Base-by-base conservation (phyloP, 2,797 vertebrate species). In the Gambelia wislizenii region DNA sequence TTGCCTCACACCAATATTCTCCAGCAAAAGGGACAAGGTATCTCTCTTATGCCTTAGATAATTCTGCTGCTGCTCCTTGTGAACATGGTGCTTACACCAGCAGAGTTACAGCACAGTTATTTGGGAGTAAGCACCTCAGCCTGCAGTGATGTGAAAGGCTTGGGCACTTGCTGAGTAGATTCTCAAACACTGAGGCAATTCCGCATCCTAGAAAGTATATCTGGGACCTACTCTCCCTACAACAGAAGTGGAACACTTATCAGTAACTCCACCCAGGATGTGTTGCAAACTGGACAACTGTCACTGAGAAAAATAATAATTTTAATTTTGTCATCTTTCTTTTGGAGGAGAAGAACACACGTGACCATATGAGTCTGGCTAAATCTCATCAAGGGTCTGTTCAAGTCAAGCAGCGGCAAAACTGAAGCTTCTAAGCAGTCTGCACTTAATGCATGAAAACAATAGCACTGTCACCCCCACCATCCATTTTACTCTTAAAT, bases 251-350 rank as follows among this genome's bases (percentile, higher is more conserved):
- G 25, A 75, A 47, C 25, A 30, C 30, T 61, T 27, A 27, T 61
- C 79, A 88, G 33, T 75, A 83, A 47, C 49, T 81, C 54, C 87
- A 82, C 67, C 54, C 44, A 74, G 49, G 13, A 75, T 72, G 36
- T 56, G 12, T 70, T 70, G 42, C 16, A 36, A 36, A n/a, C 49
- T 81, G 49, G 39, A 6, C 77, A 81, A 33, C 20, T 14, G n/a
- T 80, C 42, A 5, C 52, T n/a, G n/a, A 67, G 72, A 54, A 83
- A 88, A 52, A 76, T n/a, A n/a, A n/a, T n/a, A n/a, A n/a, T n/a
- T n/a, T n/a, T n/a, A 47, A 47, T 76, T 47, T 33, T 49, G 47
- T 83, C 30, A 76, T 88, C 16, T 61, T 67, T 52, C 13, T 18
- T 69, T 30, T 33, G 77, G 22, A 30, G 22, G 18, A 25, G 4